Conservation (phyloP, 2,113 vertebrate genomes). For the Eulemur rufifrons region DNA sequence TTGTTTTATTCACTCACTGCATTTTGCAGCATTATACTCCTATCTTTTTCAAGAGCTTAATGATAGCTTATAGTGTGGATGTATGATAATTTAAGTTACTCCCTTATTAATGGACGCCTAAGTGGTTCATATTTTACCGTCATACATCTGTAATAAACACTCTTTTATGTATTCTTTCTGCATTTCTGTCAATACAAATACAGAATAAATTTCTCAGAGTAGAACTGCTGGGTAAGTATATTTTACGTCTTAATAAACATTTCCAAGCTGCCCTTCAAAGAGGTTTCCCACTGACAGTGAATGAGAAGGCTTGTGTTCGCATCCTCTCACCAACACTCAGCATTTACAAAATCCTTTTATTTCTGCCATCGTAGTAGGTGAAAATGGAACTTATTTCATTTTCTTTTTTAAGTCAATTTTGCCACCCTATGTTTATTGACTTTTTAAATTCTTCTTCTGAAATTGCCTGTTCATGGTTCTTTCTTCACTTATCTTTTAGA, state of each 20-base stretch:
- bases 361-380: background rate
- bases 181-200: background rate
- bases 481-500: background rate
- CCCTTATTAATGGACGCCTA: background rate
- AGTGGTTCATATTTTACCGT: background rate
- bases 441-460: background rate
- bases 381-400: background rate
- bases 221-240: background rate
- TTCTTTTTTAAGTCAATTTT: background rate
- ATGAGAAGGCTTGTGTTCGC: background rate
- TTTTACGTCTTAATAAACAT: background rate
- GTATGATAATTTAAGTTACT: background rate
- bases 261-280: background rate
- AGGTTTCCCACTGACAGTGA: background rate
- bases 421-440: background rate
- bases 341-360: background rate
- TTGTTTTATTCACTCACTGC: background rate
- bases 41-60: constrained; percentile 28
- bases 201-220: background rate
- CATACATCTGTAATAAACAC: background rate
- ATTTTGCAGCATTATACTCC: background rate
- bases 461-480: background rate
- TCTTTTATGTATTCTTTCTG: background rate
- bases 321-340: background rate
- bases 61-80: background rate